These are phyloP conservation scores for Amblyornis subalaris DNA, from an alignment of 2,113 vertebrate genomes.

Conservation along the genomic window DNA sequence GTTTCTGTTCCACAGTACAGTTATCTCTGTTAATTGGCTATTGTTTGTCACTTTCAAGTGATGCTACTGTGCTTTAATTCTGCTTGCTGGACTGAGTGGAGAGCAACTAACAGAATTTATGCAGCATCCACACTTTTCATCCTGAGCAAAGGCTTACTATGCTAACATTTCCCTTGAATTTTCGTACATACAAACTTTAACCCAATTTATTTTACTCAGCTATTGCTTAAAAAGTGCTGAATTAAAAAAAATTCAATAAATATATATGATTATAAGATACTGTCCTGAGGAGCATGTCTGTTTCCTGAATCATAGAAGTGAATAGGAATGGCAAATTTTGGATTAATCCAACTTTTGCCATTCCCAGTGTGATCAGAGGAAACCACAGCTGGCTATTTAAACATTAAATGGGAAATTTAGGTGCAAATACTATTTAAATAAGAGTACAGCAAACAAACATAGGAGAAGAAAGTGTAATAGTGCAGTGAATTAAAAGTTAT, in stretches of 20 bases:
- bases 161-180: neutral
- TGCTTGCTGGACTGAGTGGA: slow-evolving; percentile 5
- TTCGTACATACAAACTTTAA: neutral
- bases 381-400: neutral
- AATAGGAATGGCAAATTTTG: neutral
- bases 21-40: slow-evolving; percentile 43
- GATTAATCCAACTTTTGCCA: neutral
- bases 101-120: neutral
- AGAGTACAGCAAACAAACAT: neutral
- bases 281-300: neutral
- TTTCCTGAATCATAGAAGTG: neutral
- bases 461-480: neutral
- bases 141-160: neutral
- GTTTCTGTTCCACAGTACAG: neutral
- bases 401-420: neutral
- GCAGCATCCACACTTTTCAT: neutral
- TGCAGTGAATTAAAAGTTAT: neutral
- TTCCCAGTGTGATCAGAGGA: neutral
- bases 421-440: neutral
- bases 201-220: neutral
- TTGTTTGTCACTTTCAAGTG: slow-evolving; percentile 31
- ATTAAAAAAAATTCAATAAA: neutral
- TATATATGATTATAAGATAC: neutral
- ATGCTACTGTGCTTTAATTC: neutral
- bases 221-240: neutral